Base-by-base conservation (phyloP, 2,888 invertebrate species). In the Vanessa cardui region DNA sequence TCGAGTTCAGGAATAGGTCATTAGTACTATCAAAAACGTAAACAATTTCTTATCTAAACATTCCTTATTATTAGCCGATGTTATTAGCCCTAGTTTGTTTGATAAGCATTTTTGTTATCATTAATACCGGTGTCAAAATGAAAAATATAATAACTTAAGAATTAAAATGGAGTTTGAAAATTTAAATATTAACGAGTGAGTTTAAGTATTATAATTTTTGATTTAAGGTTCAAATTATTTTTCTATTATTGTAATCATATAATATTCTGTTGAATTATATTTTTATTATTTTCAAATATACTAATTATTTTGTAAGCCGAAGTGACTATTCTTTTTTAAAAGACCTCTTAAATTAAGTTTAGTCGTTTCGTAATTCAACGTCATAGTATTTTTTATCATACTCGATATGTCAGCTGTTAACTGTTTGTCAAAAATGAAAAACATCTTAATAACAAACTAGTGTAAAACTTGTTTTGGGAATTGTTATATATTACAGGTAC, bases 1-100 rank as follows among this genome's bases (percentile, higher is more conserved):
- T 52, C 20, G 8, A 45, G 16, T n/a, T 18, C 21, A 18, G 44
- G 1, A 12, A 47, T 31, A 20, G 18, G 49, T 67, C 58, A 62
- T 18, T 67, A 58, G 50, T 33, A 20, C 16, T 58, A 46, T 31
- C 49, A 21, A 39, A 20, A 60, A 63, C 52, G 52, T 64, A 64
- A 59, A 68, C 52, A 68, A 58, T 63, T 68, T 60, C 68, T 68
- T 68, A 68, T 68, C 68, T 60, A 45, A 33, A 52, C 45, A n/a
- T 58, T 63, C 59, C 54, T 20, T 50, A 50, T 18, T 39, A 62
- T 47, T 49, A 62, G 59, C 59, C 45, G 26, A 26, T 26, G 26
- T 39, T 39, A 62, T 47, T 49, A 62, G 59, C 59, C 45, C 59
- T 59, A 54, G 46, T 63, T 60, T 18, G 16, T 60, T 68, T 54